Base-by-base conservation (phyloP, 2,113 vertebrate species). In the Pluvianellus socialis region DNA sequence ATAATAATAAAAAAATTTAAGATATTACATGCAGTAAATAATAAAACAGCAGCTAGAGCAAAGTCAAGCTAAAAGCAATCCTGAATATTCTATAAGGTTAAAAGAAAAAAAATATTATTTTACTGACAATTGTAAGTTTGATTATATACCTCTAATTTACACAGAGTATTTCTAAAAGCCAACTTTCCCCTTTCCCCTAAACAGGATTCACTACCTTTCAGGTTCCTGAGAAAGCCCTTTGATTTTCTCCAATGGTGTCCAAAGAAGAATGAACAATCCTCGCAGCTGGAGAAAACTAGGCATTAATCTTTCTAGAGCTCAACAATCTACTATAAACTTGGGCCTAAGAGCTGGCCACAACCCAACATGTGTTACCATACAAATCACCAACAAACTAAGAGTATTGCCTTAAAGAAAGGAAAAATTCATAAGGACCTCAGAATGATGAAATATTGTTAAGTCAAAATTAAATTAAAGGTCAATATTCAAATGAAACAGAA, bases 1-100 rank as follows among this genome's bases (percentile, higher is more conserved):
- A 84, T 5, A 1, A 1, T 10, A 1, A 11, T 28, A 77, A 55
- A 38, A 15, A 42, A 4, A 3, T 2, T 16, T 3, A 45, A 77
- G 77, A 21, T 49, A 42, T 30, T 83, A 35, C 10, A 58, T 23
- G 15, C 4, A 58, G 20, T 86, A 73, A 81, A 38, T 47, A 75
- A 87, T 35, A 62, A 88, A 90, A 24, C 8, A 86, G 30, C 12
- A 73, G 20, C n/a, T 67, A 76, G 5, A 86, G 5, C 5, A 87
- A 94, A 92, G 22, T 4, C 23, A 91, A 86, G 71, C 32, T 66
- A 62, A 90, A 55, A 90, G 10, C 44, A 86, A 59, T 42, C 7
- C 10, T 77, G 15, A 84, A 42, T 74, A 81, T 19, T 7, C 8
- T 49, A 21, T 3, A 62, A 72, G 13, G 2, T 66, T 82, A 70